Base-by-base conservation (phyloP, 2,888 invertebrate species). In the Helicoverpa assulta region DNA sequence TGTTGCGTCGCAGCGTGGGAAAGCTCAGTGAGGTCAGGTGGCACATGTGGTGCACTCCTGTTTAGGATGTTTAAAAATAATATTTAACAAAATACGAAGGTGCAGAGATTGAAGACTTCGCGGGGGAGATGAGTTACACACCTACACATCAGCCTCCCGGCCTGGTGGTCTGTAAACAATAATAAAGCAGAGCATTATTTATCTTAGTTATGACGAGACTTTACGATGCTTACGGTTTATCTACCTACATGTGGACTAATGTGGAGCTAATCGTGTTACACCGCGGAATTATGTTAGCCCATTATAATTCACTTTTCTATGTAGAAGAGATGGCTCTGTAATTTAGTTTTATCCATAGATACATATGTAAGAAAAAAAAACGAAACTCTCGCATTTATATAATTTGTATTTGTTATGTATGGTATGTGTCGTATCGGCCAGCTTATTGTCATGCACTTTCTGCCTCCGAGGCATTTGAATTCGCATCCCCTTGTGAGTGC, bases 1-100 rank as follows among this genome's bases (percentile, higher is more conserved):
- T 83, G 84, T 85, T 77, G 76, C 74, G 65, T 86, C 86, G 88
- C 90, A 87, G 91, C 95, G 95, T 95, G 95, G 95, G 95, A 95
- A 95, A 94, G 93, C 90, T 91, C 85, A 86, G 88, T 85, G 88
- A 92, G 93, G 94, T 95, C 95, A 95, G 95, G 95, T 95, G 95
- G 92, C 94, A 94, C 95, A 95, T 95, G 94, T 95, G 95, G 90
- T 89, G 89, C 91, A 91, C 92, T 93, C 89, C 90, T 91, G 93
- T 92, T 93, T 91, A 89, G 90, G 89, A 90, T 87, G 89, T 92
- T 93, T 94, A 93, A 93, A 94, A 95, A 95, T 94, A 95, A 94
- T 94, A 92, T 92, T 91, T 86, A 91, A 91, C 92, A 88, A 90
- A 91, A 92, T 90, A 92, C 89, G 87, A 89, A 91, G 90, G 90